Percentiles rank a stretch among this genome's conserved stretches.
These are phyloP conservation scores for Cirrhinus mrigala DNA, from an alignment of 2,797 vertebrate genomes.

Conservation along the genomic window DNA sequence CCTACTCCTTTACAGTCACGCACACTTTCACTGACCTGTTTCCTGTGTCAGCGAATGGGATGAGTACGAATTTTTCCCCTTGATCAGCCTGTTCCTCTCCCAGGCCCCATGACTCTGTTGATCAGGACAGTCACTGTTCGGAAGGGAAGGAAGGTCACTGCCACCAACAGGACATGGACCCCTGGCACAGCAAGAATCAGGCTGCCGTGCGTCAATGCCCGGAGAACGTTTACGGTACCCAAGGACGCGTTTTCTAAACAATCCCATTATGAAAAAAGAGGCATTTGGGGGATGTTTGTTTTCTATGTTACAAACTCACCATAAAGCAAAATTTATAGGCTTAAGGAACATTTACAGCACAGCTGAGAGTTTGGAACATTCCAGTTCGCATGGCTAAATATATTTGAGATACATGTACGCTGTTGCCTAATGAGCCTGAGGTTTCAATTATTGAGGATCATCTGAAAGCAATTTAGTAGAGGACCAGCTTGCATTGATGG, in stretches of 20 bases:
- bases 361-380: constrained; percentile 33
- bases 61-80: constrained; percentile 32
- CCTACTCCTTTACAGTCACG: not conserved
- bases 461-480: constrained; percentile 53
- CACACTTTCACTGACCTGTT: constrained; percentile 34
- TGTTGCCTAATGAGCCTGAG: constrained; percentile 22
- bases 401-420: constrained; percentile 43
- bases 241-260: constrained; percentile 34
- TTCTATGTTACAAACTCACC: constrained; percentile 20
- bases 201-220: constrained; percentile 25
- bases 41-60: constrained; percentile 51
- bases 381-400: constrained; percentile 18
- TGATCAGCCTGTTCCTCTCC: constrained; percentile 36
- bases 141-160: constrained; percentile 40
- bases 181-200: constrained; percentile 16
- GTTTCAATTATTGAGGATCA: constrained; percentile 49
- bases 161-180: constrained; percentile 25
- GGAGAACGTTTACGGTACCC: not conserved
- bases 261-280: not conserved
- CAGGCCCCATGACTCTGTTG: constrained; percentile 31
- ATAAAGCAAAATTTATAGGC: constrained; percentile 4
- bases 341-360: constrained; percentile 3
- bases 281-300: constrained; percentile 7
- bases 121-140: not conserved
- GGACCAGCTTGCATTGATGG: not conserved